Conservation (phyloP, 2,113 vertebrate species). For the Mellivora capensis region DNA sequence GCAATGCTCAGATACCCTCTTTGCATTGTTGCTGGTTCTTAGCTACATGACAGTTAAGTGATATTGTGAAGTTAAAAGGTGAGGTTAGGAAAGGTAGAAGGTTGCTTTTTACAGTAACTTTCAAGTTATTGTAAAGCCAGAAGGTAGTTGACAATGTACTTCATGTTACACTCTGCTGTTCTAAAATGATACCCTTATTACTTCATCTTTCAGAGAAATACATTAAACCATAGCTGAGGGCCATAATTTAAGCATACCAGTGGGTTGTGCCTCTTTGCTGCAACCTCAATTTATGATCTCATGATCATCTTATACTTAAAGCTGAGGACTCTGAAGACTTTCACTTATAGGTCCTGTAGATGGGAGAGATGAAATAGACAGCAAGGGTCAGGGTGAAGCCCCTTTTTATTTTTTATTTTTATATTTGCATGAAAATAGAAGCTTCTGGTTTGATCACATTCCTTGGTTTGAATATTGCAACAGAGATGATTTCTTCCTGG, state of each 20-base stretch:
- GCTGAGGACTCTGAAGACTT: not conserved
- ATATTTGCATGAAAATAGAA: not conserved
- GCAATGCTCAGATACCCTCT: not conserved
- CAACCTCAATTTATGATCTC: not conserved
- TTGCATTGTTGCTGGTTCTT: not conserved
- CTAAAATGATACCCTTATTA: not conserved
- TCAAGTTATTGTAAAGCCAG: not conserved
- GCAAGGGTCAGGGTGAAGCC: not conserved
- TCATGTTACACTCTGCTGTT: not conserved
- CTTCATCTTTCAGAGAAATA: conserved; percentile 15
- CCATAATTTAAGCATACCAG: not conserved
- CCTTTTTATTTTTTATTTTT: not conserved
- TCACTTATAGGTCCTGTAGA: not conserved
- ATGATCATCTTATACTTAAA: not conserved
- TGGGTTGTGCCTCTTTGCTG: not conserved
- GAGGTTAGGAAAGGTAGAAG: not conserved
- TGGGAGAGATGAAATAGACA: not conserved
- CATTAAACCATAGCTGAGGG: not conserved
- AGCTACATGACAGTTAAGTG: not conserved
- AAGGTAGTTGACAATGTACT: not conserved
- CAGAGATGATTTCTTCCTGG: not conserved
- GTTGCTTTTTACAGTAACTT: conserved; percentile 2
- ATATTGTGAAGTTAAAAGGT: not conserved
- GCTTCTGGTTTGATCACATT: not conserved
- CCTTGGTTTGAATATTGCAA: not conserved